These are phyloP conservation scores for Tetrao urogallus DNA, from an alignment of 2,113 vertebrate species.

Conservation along the genomic window DNA sequence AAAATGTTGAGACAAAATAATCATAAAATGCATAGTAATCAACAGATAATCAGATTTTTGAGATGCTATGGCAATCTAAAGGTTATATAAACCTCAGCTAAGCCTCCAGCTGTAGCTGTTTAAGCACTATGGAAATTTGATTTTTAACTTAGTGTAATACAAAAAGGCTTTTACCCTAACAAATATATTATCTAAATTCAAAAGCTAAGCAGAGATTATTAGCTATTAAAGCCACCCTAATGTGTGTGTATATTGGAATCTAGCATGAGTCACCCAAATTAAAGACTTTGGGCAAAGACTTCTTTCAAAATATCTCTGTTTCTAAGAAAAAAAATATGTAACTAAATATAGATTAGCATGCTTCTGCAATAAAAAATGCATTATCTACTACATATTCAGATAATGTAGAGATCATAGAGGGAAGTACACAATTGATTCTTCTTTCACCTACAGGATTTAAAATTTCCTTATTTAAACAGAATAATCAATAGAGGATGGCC, in stretches of 20 bases:
- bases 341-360: neutral
- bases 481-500: neutral
- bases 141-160: neutral
- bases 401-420: neutral
- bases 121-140: neutral
- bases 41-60: slow-evolving; percentile 22
- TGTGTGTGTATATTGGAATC: neutral
- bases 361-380: slow-evolving; percentile 8
- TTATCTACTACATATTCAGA: neutral
- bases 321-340: neutral
- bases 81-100: slow-evolving; percentile 37
- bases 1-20: neutral
- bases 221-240: neutral
- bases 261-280: slow-evolving; percentile 2
- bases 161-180: neutral
- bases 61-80: neutral
- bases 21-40: neutral
- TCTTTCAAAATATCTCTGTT: neutral
- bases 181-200: neutral
- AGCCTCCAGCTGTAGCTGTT: slow-evolving; percentile 2
- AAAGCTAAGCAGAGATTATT: neutral
- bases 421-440: neutral
- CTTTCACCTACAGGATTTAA: neutral
- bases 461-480: neutral
- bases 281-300: neutral